A percentile compares a stretch with the other conserved stretches of the same genome.
Conservation (phyloP, 2,888 invertebrate species). For the Drosophila kuntzei region DNA sequence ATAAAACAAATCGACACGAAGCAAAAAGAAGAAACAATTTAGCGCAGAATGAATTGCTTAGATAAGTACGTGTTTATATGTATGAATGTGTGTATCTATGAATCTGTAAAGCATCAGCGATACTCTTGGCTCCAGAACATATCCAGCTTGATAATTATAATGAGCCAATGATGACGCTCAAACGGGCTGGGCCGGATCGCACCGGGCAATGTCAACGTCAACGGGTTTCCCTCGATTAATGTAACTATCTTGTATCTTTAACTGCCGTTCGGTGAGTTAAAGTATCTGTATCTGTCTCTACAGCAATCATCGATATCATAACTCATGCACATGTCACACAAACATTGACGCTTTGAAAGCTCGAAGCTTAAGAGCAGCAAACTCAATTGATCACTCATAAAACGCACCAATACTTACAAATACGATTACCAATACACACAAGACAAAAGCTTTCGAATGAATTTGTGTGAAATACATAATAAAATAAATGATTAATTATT, state of each 20-base stretch:
- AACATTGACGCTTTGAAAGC: not conserved
- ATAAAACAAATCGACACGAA: constrained; percentile 5
- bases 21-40: constrained; percentile 57
- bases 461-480: not conserved
- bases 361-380: not conserved
- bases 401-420: not conserved
- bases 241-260: constrained; percentile 25
- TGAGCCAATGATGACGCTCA: constrained; percentile 48
- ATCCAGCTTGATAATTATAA: constrained; percentile 41
- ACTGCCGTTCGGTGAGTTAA: not conserved
- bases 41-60: constrained; percentile 62
- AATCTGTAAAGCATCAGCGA: constrained; percentile 12
- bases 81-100: constrained; percentile 7
- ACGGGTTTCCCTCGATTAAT: constrained; percentile 27
- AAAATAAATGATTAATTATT: too few species aligned
- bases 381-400: not conserved
- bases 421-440: not conserved
- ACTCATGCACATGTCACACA: constrained; percentile 13
- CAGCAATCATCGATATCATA: constrained; percentile 14
- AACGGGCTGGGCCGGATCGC: constrained; percentile 19
- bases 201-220: constrained; percentile 33
- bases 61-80: constrained; percentile 33
- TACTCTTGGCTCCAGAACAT: constrained; percentile 11
- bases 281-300: not conserved
- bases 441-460: not conserved